Evolutionary conservation across 2,113 vertebrate species (phyloP), one percentile per base, ranked within the genome.

Genomic region (Oreochromis spilurus): DNA sequence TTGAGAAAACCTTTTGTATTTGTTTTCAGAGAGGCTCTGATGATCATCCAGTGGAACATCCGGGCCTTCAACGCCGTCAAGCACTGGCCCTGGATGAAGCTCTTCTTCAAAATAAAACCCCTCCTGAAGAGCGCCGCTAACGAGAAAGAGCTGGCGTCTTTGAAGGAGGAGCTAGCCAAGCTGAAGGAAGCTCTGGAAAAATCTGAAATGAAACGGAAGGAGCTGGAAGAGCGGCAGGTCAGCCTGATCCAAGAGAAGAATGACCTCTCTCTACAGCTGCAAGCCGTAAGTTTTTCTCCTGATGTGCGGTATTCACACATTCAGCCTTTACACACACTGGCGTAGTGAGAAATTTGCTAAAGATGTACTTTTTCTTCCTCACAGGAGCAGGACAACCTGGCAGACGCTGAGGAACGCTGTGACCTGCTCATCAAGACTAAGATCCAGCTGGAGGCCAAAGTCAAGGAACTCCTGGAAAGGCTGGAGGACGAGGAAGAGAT

Each of bases 61-160:
- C 96, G 97, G 1, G 97, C 98, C 84, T 99, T 99, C 93, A 98
- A 98, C 1, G 93, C 95, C 0, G 98, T 99, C 84, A 99, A 99
- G 91, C 97, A 99, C 86, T 99, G 98, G 98, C 97, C 97, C 10
- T 99, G 98, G 98, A 99, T 99, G 98, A 98, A 97, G 88, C 97
- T 99, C 21, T 99, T 98, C 94, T 99, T 99, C 92, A 99, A 98
- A 94, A 98, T 99, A 94, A 99, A 99, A 84, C 98, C 98, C 1
- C 92, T 99, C 19, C 95, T 99, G 87, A 97, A 95, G 90, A 99
- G 98, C 1, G 97, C 97, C 0, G 96, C 98, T 94, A 97, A 96
- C 0, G 98, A 99, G 91, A 98, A 99, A 87, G 98, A 99, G 93
- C 94, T 99, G 95, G 93, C 95, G 0, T 93, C 82, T 62, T 93